Base-by-base conservation (phyloP, 2,113 vertebrate species). In the Brachyhypopomus gauderio region DNA sequence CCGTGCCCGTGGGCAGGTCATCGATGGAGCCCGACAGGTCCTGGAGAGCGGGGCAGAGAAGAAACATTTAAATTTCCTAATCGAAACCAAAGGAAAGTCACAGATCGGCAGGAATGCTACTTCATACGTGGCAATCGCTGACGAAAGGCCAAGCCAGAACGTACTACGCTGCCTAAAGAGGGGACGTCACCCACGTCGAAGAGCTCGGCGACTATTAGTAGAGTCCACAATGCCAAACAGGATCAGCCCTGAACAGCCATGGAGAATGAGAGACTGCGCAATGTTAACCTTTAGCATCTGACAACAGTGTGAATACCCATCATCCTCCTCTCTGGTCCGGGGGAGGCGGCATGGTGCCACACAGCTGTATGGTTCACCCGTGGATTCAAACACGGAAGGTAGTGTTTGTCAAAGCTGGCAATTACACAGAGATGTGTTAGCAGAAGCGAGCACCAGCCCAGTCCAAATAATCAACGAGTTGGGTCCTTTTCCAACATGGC, bases 11-110 rank as follows among this genome's bases (percentile, higher is more conserved):
- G 83, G 96, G 97, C 80, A 98, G 91, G 89, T 98, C 97, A 0
- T 98, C 97, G 36, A 98, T 97, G 87, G 97, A 97, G 88, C 96
- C 96, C 58, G 97, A 97, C 75, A 98, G 91, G 87, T 98, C 97
- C 97, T 98, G 90, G 17, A 25, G 45, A 52, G 45, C 0, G 38
- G 23, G 2, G 14, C n/a, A 60, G 66, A 67, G 14, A 34, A 41
- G 25, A 14, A n/a, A n/a, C n/a, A n/a, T n/a, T n/a, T n/a, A n/a
- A n/a, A n/a, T n/a, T n/a, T n/a, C n/a, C n/a, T n/a, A n/a, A n/a
- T n/a, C n/a, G n/a, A n/a, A 72, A 34, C 45, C 41, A 55, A 27
- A 4, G 20, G 0, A 48, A 48, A 27, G 5, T 22, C 52, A 70
- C 22, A 58, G 12, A 48, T n/a, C 1, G 25, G 8, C 16, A 14